These are phyloP conservation scores for Sebastes fasciatus DNA, from an alignment of 2,113 vertebrate genomes.

Conservation along the genomic window DNA sequence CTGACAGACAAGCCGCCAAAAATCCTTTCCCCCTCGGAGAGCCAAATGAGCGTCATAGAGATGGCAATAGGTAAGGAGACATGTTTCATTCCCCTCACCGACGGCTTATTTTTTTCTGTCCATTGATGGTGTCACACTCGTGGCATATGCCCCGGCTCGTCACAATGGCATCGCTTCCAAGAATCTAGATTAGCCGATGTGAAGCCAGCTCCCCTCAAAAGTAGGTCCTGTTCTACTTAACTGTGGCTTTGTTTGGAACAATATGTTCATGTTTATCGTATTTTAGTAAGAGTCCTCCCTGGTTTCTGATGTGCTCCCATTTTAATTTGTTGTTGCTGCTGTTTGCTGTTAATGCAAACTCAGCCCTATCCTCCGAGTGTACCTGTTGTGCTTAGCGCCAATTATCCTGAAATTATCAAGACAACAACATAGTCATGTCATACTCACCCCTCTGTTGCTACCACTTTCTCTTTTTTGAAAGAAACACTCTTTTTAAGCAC, in stretches of 20 bases:
- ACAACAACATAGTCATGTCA: neutral
- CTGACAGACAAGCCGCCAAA: constrained; percentile 98
- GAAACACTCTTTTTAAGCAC: neutral
- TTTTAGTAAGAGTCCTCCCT: neutral
- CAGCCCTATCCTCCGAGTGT: neutral
- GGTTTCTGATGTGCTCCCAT: neutral
- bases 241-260: constrained; percentile 12
- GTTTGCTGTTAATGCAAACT: neutral
- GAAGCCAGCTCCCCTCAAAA: neutral
- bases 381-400: neutral
- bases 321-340: neutral
- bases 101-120: neutral
- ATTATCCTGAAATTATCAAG: neutral
- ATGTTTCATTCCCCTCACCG: constrained; percentile 8
- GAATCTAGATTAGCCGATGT: constrained; percentile 20
- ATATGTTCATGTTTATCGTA: neutral
- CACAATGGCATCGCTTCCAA: constrained; percentile 8
- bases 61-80: constrained; percentile 91
- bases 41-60: constrained; percentile 92
- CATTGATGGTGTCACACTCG: neutral
- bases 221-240: constrained; percentile 21
- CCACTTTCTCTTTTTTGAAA: neutral
- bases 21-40: constrained; percentile 93
- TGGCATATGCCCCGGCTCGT: neutral
- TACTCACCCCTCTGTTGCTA: neutral